Evolutionary conservation across 2,113 vertebrate genomes (phyloP).

Genomic region (Thalassarche chlororhynchos): DNA sequence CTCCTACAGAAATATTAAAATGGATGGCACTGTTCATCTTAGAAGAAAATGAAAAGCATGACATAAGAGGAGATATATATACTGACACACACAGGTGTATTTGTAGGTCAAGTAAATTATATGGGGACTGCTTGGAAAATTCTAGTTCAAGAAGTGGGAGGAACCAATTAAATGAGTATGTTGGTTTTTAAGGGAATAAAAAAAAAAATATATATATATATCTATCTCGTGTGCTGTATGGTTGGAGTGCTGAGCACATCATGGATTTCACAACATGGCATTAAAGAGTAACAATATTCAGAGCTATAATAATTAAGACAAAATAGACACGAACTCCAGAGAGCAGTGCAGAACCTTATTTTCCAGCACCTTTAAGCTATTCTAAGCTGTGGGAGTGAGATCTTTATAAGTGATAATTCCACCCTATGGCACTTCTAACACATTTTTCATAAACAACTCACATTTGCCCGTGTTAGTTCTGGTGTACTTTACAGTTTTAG

Average conservation of each 20-base stretch:
- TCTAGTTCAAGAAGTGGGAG: neutral
- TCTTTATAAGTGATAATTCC: conserved; percentile 33
- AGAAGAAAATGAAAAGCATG: neutral
- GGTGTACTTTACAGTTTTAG: conserved; percentile 37
- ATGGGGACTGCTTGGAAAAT: neutral
- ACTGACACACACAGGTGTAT: neutral
- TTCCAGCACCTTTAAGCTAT: conserved; percentile 26
- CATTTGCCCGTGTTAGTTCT: conserved; percentile 8
- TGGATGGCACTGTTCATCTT: neutral
- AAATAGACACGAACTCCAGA: neutral
- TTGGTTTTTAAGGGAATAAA: neutral
- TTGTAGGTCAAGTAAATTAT: neutral
- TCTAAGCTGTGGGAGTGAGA: conserved; percentile 12
- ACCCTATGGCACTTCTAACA: conserved; percentile 35
- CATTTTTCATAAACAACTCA: conserved; percentile 39
- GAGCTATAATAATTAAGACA: conserved; percentile 22
- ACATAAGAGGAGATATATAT: neutral
- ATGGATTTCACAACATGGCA: neutral
- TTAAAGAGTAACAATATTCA: neutral
- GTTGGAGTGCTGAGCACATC: neutral
- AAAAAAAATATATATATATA: too few relatives aligned
- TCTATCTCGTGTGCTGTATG: neutral
- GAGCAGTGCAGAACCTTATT: neutral
- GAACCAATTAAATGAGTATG: neutral
- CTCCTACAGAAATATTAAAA: neutral